These are phyloP conservation scores for Myiotriccus ornatus DNA, from an alignment of 2,797 vertebrate species.

Conservation along the genomic window DNA sequence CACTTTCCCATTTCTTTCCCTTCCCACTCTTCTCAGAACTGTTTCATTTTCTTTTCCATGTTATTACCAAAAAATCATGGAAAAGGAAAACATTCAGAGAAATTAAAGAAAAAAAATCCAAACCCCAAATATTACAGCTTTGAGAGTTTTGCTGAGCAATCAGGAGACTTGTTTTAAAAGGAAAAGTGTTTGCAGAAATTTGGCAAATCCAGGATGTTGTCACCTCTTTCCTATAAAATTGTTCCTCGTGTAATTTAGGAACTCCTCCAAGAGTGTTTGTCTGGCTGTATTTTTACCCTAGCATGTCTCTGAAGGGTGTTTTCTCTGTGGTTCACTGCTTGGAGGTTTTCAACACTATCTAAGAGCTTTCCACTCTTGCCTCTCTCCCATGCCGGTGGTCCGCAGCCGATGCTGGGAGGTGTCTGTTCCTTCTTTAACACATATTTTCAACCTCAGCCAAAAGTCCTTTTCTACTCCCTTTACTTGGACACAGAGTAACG, in stretches of 20 bases:
- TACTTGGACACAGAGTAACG: neutral
- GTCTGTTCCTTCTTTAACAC: neutral
- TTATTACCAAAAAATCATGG: neutral
- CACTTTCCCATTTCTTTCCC: neutral
- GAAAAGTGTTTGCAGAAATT: conserved; percentile 3
- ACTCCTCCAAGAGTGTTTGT: neutral
- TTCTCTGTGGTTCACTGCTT: neutral
- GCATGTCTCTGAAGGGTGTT: neutral
- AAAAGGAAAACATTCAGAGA: neutral
- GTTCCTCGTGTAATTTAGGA: neutral
- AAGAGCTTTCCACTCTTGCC: neutral
- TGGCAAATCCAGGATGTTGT: conserved; percentile 11
- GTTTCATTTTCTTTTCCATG: neutral
- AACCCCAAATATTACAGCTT: neutral
- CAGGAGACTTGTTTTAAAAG: neutral
- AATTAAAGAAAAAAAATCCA: neutral
- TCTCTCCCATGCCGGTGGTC: neutral
- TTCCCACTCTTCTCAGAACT: neutral
- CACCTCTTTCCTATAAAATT: conserved; percentile 17
- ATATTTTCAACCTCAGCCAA: neutral
- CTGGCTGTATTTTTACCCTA: neutral
- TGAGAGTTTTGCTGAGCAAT: conserved; percentile 12
- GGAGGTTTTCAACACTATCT: neutral
- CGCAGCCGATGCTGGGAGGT: neutral
- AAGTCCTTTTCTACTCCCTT: neutral